Base-by-base conservation (phyloP, 2,888 invertebrate genomes). In the Hoplodrina ambigua region DNA sequence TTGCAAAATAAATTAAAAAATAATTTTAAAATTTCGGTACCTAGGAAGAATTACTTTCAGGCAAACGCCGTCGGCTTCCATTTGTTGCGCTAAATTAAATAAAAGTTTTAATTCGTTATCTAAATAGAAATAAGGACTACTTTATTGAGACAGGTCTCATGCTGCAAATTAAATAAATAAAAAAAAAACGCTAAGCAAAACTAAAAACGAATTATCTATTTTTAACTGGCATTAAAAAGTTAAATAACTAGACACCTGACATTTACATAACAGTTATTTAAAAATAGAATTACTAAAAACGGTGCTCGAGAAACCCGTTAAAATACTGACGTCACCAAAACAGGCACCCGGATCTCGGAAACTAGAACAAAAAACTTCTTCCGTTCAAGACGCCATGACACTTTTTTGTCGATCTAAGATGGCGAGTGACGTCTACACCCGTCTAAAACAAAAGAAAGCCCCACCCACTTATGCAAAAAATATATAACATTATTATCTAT, bases 371-470 rank as follows among this genome's bases (percentile, higher is more conserved):
- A 89, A 89, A 81, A 85, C 80, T 85, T 83, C 81, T 85, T 85
- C 78, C 82, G 81, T 83, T 58, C 81, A 70, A 81, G 92, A 89
- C 94, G 95, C 95, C 95, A 95, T 95, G 95, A 95, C 94, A 94
- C 90, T 92, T 94, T 95, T 94, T 95, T 94, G 88, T 85, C 91
- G 86, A 91, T 88, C 93, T 94, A 96, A 96, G 95, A 96, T 95
- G 95, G 95, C 95, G 95, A 89, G 88, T 91, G 90, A 87, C 85
- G 84, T 81, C 86, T 88, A 87, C 89, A 90, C 87, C 87, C 88
- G 81, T 87, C 89, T 95, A 94, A 96, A 94, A 95, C 95, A 95
- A 95, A 95, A 95, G 95, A 93, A 94, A 84, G 91, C 94, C 95
- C 93, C 95, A 91, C 95, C 95, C 94, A 90, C 87, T 67, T 79